Evolutionary conservation across 2,888 invertebrate genomes (phyloP).

Genomic region (Lordiphosa fenestrarum): DNA sequence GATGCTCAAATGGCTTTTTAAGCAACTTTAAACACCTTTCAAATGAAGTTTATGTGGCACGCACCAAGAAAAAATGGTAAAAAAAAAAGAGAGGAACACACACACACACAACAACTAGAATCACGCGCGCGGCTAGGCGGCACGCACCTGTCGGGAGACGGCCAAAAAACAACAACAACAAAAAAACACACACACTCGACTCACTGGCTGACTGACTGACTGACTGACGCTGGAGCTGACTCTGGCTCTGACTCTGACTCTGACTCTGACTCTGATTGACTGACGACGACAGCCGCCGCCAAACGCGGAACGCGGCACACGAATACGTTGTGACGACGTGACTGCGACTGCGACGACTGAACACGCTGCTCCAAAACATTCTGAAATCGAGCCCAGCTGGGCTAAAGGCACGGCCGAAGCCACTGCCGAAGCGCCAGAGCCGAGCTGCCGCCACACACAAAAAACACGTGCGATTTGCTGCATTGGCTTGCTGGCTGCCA

Average conservation of each 20-base stretch:
- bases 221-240: conserved; percentile 12
- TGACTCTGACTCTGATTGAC: conserved; percentile 20
- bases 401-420: conserved; percentile 7
- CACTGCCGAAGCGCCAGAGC: conserved; percentile 10
- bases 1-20: conserved; percentile 32
- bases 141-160: conserved; percentile 24
- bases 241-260: neutral
- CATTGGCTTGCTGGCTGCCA: conserved; percentile 24
- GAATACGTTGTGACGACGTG: conserved; percentile 70
- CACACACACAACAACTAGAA: conserved; percentile 17
- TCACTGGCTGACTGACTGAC: conserved; percentile 14
- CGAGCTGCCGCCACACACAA: conserved; percentile 12
- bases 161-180: conserved; percentile 2
- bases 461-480: conserved; percentile 38
- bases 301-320: conserved; percentile 53
- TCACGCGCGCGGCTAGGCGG: conserved; percentile 40
- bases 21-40: conserved; percentile 57
- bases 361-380: conserved; percentile 46
- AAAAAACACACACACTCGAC: conserved; percentile 2
- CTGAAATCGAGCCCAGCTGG: conserved; percentile 9
- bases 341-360: conserved; percentile 73
- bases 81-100: conserved; percentile 11
- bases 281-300: conserved; percentile 57
- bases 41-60: conserved; percentile 42
- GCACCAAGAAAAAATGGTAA: conserved; percentile 28